These are phyloP conservation scores for Phaetusa simplex DNA, from an alignment of 2,113 vertebrate genomes.

Conservation along the genomic window DNA sequence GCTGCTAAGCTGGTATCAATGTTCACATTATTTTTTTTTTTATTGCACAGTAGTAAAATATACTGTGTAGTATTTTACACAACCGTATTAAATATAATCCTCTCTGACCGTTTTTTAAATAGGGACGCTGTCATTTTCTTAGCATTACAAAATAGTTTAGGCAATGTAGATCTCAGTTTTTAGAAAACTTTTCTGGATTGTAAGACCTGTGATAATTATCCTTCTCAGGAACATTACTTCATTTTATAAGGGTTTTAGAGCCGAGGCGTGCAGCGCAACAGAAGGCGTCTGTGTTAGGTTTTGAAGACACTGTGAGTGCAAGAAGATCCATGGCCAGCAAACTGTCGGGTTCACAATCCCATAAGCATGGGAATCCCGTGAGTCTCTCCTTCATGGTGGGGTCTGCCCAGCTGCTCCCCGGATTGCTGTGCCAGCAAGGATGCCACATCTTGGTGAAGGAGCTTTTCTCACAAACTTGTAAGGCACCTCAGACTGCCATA, in stretches of 20 bases:
- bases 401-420: neutral
- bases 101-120: neutral
- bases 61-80: neutral
- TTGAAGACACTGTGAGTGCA: neutral
- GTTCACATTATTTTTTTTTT: neutral
- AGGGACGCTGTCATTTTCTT: neutral
- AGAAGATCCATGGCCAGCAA: neutral
- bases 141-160: neutral
- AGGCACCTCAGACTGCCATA: neutral
- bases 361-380: no score
- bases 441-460: neutral
- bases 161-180: neutral
- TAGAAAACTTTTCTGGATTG: neutral
- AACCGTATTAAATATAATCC: neutral
- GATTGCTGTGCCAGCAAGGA: neutral
- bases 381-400: fast-evolving
- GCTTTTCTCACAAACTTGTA: neutral
- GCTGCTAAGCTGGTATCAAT: neutral
- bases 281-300: neutral
- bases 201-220: neutral
- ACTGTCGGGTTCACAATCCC: neutral
- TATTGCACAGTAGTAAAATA: neutral
- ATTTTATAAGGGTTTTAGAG: neutral
- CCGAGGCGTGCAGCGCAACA: fast-evolving
- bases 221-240: neutral